Percentiles rank a stretch among this genome's conserved stretches.
Conservation (phyloP, 2,888 invertebrate genomes). For the Drosophila leonis region DNA sequence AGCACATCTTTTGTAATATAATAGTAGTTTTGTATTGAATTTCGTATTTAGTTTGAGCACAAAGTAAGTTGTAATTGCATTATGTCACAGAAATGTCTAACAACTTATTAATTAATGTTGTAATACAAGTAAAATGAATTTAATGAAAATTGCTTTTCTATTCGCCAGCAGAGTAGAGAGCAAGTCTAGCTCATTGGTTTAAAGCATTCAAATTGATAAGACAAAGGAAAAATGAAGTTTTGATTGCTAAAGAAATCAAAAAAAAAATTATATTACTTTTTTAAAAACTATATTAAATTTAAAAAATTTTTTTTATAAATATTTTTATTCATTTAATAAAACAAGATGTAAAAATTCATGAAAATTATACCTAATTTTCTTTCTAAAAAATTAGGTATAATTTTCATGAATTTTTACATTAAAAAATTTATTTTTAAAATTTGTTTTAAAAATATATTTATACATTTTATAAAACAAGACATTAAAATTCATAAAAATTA, state of each 20-base stretch:
- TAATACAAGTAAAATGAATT: neutral
- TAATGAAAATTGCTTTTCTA: neutral
- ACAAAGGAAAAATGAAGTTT: neutral
- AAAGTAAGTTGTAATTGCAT: neutral
- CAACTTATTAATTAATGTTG: neutral
- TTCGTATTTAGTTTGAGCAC: neutral
- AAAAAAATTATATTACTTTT: too few relatives aligned
- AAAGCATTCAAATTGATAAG: neutral
- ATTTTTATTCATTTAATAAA: neutral
- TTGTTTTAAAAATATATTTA: too few relatives aligned
- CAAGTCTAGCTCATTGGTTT: too few relatives aligned
- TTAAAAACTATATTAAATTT: too few relatives aligned
- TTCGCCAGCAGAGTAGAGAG: neutral
- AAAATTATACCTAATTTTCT: neutral
- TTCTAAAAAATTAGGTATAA: neutral
- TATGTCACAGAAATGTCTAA: neutral
- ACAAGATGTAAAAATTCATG: neutral
- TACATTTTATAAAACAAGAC: too few relatives aligned
- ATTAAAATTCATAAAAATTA: too few relatives aligned
- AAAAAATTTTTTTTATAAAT: too few relatives aligned
- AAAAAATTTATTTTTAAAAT: too few relatives aligned
- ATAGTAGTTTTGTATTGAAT: constrained; percentile 45
- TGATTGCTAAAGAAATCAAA: neutral
- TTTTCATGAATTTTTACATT: too few relatives aligned
- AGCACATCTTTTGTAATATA: constrained; percentile 3